Base-by-base conservation (phyloP, 2,888 invertebrate genomes). In the Troides helena region DNA sequence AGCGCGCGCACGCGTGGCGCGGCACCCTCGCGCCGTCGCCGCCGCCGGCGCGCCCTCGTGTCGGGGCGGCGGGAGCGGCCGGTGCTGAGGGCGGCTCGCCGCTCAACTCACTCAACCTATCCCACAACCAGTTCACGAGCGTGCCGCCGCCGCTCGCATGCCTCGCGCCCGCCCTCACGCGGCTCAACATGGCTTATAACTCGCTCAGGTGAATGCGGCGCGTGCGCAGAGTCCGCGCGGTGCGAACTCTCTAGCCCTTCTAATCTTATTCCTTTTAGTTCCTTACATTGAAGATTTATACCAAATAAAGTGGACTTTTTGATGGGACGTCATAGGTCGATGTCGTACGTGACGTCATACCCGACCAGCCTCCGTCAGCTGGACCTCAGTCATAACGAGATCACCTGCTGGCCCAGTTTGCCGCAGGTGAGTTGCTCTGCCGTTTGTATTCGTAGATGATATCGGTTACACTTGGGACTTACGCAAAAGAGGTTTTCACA, bases 181-280 rank as follows among this genome's bases (percentile, higher is more conserved):
- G 97, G 57, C 94, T 99, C 21, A 98, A 98, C 84, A 95, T 99
- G 94, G 96, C 98, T 0, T 97, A 97, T 81, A 99, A 99, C 87
- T 95, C 95, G 71, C 90, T 88, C 10, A 82, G 88, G 87, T 88
- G 68, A 66, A 18, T 8, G 39, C 39, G 87, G 87, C 88, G 68
- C 64, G 30, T 8, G 39, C 39, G 39, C 39, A 39, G 7, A 39
- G 39, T 39, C 39, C 1, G 1, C 10, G 39, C 39, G 10, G 39
- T 10, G 39, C 0, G 39, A 10, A 39, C 30, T 1, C 1, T 6
- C 10, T 7, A 39, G 8, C 1, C 7, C 39, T 39, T 39, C 10
- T 39, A 1, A 39, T 7, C 39, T 7, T 8, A 7, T 39, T 39
- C 10, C 39, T 39, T 39, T 39, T 39, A 10, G 39, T 39, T 39